Percentiles rank a stretch among this genome's conserved stretches.
phyloP scores from a whole-genome alignment of 2,113 vertebrate species.

The Carassius auratus region DNA sequence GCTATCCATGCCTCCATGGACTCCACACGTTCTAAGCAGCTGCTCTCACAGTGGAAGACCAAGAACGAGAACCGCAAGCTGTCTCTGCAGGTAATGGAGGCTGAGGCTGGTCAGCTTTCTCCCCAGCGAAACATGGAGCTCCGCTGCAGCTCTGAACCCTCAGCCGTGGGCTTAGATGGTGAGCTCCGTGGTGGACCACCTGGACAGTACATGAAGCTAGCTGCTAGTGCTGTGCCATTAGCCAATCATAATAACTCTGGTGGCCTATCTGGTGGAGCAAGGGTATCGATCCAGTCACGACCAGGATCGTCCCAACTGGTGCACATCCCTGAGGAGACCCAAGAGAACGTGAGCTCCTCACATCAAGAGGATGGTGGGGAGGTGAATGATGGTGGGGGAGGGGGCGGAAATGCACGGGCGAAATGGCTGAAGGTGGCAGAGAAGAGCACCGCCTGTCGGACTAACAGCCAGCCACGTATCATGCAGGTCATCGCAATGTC shows the following conservation, averaged over 20 bases:
- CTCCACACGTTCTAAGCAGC: slow-evolving; percentile 92
- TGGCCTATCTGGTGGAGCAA: slow-evolving; percentile 84
- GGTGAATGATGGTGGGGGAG: slow-evolving; percentile 39
- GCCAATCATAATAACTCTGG: slow-evolving; percentile 77
- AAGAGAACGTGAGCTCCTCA: slow-evolving; percentile 83
- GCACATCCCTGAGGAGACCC: slow-evolving; percentile 96
- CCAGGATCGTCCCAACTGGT: slow-evolving; percentile 95
- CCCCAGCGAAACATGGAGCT: slow-evolving; percentile 90
- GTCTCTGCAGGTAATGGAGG: slow-evolving; percentile 86
- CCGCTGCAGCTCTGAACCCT: slow-evolving; percentile 87
- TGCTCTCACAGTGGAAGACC: slow-evolving; percentile 96
- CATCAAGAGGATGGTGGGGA: slow-evolving; percentile 63
- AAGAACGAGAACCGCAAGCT: slow-evolving; percentile 90
- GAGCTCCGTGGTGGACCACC: slow-evolving; percentile 78
- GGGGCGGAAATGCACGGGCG: slow-evolving; percentile 78
- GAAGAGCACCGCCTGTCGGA: slow-evolving; percentile 83
- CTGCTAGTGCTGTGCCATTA: slow-evolving; percentile 82
- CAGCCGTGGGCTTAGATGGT: slow-evolving; percentile 84
- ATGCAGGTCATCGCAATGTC: slow-evolving; percentile 99
- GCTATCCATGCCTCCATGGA: slow-evolving; percentile 95
- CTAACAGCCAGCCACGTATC: slow-evolving; percentile 88
- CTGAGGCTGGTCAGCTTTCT: slow-evolving; percentile 79
- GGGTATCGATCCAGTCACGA: slow-evolving; percentile 93
- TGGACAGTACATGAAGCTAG: slow-evolving; percentile 86
- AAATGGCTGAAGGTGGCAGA: slow-evolving; percentile 94